phyloP scores from a whole-genome alignment of 2,113 vertebrate genomes.

The Xiphophorus hellerii region DNA sequence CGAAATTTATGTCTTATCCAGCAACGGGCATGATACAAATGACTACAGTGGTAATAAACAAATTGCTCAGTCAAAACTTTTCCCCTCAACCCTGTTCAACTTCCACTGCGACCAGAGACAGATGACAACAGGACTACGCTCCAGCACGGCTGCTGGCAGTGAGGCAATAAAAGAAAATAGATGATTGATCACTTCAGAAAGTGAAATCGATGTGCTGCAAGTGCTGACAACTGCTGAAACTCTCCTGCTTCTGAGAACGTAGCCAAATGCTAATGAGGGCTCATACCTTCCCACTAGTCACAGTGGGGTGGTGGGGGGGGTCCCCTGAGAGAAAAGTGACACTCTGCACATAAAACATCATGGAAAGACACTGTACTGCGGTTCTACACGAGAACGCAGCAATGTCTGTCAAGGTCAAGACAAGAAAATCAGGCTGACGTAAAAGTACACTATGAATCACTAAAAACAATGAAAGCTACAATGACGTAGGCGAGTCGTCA shows the following conservation, averaged over 20 bases:
- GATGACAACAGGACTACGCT: constrained; percentile 44
- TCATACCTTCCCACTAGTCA: constrained; percentile 41
- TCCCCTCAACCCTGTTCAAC: constrained; percentile 14
- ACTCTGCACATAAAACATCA: constrained; percentile 56
- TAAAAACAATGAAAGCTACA: background rate
- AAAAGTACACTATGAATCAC: constrained; percentile 33
- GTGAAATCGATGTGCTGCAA: constrained; percentile 57
- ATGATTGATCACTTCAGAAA: constrained; percentile 75
- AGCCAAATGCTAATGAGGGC: constrained; percentile 63
- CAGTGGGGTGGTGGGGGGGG: background rate
- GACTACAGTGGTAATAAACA: background rate
- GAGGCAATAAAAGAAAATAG: constrained; percentile 42
- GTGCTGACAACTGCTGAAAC: constrained; percentile 75
- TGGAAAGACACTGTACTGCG: constrained; percentile 38
- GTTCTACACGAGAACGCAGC: constrained; percentile 33
- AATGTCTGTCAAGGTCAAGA: constrained; percentile 33
- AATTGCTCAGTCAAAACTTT: constrained; percentile 23
- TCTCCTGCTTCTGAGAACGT: constrained; percentile 40
- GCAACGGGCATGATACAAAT: constrained; percentile 6
- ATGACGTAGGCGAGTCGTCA: background rate
- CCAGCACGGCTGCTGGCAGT: constrained; percentile 50
- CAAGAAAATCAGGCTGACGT: constrained; percentile 28
- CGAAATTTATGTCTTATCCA: constrained; percentile 1
- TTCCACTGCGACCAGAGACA: constrained; percentile 35
- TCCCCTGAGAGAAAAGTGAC: constrained; percentile 58